Percentiles rank a stretch among this genome's conserved stretches.
Evolutionary conservation across 2,113 vertebrate genomes (phyloP).

Genomic region (Puma concolor): DNA sequence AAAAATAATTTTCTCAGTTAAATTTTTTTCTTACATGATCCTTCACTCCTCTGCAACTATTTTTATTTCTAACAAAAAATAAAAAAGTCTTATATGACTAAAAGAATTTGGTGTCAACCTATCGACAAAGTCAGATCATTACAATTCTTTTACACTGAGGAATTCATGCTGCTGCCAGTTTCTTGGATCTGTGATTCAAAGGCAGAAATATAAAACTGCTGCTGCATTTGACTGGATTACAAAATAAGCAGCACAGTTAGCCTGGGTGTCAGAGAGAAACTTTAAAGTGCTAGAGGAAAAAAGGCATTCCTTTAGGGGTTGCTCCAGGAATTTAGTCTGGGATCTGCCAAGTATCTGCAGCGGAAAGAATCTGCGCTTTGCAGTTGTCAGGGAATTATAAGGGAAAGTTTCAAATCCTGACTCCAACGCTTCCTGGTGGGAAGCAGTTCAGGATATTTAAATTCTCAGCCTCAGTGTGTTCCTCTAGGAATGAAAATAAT

Average conservation of each 20-base stretch:
- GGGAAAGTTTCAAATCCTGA: background rate
- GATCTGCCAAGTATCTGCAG: background rate
- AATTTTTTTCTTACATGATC: background rate
- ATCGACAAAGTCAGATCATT: slow-evolving; percentile 60
- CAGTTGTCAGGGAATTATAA: background rate
- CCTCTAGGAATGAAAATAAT: background rate
- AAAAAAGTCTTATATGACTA: slow-evolving; percentile 8
- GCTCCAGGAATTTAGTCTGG: slow-evolving; percentile 38
- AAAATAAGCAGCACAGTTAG: slow-evolving; percentile 66
- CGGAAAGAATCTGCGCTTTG: background rate
- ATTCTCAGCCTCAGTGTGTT: background rate
- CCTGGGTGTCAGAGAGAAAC: slow-evolving; percentile 57
- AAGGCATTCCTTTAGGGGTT: slow-evolving; percentile 53
- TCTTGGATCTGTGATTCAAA: slow-evolving; percentile 69
- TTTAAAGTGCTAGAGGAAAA: slow-evolving; percentile 56
- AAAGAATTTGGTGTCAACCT: slow-evolving; percentile 57
- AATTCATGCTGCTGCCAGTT: slow-evolving; percentile 38
- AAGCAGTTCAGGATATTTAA: background rate
- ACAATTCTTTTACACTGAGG: slow-evolving; percentile 56
- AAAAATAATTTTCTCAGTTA: background rate
- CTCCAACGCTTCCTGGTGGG: background rate
- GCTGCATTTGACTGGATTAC: slow-evolving; percentile 66
- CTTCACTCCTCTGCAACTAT: background rate
- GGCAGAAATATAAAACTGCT: slow-evolving; percentile 55
- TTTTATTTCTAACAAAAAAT: slow-evolving; percentile 48